Percentiles rank a stretch among this genome's conserved stretches.
Evolutionary conservation across 2,888 invertebrate species (phyloP).

Genomic region (Lissonota sp.): DNA sequence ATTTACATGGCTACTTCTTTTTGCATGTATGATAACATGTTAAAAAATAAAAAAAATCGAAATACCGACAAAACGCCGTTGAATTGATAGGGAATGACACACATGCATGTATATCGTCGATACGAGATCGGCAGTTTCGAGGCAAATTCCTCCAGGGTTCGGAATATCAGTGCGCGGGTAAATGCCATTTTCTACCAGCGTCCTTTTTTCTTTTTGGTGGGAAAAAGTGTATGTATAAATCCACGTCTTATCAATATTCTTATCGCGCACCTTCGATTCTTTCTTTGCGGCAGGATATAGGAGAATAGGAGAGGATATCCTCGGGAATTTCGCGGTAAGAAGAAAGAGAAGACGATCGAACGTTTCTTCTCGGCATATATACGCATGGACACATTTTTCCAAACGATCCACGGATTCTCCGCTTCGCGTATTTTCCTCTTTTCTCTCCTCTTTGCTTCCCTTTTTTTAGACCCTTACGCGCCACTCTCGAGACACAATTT

Average conservation of each 20-base stretch:
- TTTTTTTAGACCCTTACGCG: constrained; percentile 63
- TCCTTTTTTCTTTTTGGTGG: constrained; percentile 2
- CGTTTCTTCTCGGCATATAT: constrained; percentile 67
- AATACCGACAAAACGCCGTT: no score
- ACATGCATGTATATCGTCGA: background rate
- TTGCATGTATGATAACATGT: no score
- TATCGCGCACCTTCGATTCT: constrained; percentile 57
- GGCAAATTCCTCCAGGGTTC: constrained; percentile 7
- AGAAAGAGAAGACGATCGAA: constrained; percentile 34
- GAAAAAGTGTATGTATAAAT: constrained; percentile 58
- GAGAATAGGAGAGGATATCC: constrained; percentile 21
- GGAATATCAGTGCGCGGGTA: constrained; percentile 26
- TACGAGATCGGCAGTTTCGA: background rate
- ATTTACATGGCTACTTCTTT: no score
- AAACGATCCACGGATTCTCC: constrained; percentile 78
- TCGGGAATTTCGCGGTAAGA: constrained; percentile 44
- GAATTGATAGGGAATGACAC: background rate
- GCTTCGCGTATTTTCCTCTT: constrained; percentile 82
- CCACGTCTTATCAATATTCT: constrained; percentile 66
- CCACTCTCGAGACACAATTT: constrained; percentile 67
- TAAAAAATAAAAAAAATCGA: no score
- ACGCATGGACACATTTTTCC: constrained; percentile 80
- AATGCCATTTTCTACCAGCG: background rate
- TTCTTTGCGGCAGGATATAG: constrained; percentile 25
- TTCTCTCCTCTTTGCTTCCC: constrained; percentile 17